Conservation (phyloP, 1,140 invertebrate species). For the Caligus rogercresseyi region DNA sequence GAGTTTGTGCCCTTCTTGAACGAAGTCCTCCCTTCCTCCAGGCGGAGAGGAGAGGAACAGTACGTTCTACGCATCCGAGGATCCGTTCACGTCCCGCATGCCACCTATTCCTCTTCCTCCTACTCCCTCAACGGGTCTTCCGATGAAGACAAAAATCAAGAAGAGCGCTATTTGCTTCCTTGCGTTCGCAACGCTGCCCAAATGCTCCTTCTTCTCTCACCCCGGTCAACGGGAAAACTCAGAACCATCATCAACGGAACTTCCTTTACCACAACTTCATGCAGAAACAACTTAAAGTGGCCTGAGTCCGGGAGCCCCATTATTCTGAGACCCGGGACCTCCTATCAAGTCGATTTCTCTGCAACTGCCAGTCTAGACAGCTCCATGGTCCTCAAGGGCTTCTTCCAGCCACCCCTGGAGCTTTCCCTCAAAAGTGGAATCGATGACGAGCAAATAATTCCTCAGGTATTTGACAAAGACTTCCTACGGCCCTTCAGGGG, state of each 20-base stretch:
- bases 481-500: conserved; percentile 25
- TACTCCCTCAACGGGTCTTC: conserved; percentile 39
- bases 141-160: conserved; percentile 3
- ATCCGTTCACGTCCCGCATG: conserved; percentile 54
- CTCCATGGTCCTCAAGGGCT: conserved; percentile 18
- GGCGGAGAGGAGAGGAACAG: conserved; percentile 44
- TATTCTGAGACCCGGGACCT: conserved; percentile 33
- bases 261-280: neutral
- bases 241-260: neutral
- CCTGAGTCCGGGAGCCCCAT: conserved; percentile 34
- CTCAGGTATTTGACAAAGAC: neutral
- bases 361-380: conserved; percentile 13
- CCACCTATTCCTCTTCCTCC: conserved; percentile 53
- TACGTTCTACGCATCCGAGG: conserved; percentile 27
- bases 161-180: neutral
- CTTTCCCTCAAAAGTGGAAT: neutral
- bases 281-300: neutral
- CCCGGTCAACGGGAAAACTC: neutral
- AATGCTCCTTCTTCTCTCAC: neutral
- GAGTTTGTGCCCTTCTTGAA: conserved; percentile 46
- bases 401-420: conserved; percentile 16
- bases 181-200: neutral
- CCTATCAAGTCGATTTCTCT: conserved; percentile 20
- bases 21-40: conserved; percentile 43
- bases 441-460: neutral